Evolutionary conservation across 2,113 vertebrate species (phyloP).

Genomic region (Danionella cerebrum): DNA sequence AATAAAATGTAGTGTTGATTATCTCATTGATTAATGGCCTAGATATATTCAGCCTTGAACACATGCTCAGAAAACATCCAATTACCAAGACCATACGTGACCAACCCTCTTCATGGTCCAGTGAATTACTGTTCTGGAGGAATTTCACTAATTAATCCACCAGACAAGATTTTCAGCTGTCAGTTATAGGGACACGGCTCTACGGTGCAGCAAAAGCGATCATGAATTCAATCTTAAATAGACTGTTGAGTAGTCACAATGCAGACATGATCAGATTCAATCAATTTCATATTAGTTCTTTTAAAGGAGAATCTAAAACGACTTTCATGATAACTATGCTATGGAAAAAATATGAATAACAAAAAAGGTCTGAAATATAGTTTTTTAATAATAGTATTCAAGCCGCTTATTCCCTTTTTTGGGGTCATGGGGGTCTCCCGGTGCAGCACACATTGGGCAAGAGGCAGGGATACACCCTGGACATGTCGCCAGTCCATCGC

Average conservation of each 20-base stretch:
- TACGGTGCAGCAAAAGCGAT: not conserved
- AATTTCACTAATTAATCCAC: slow-evolving; percentile 30
- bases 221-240: slow-evolving; percentile 18
- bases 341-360: no score
- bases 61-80: slow-evolving; percentile 4
- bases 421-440: no score
- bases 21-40: slow-evolving; percentile 28
- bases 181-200: slow-evolving; percentile 1
- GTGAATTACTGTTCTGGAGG: slow-evolving; percentile 23
- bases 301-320: not conserved
- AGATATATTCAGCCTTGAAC: slow-evolving; percentile 10
- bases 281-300: not conserved
- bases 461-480: no score
- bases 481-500: no score
- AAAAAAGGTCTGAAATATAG: no score
- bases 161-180: slow-evolving; percentile 2
- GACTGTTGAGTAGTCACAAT: not conserved
- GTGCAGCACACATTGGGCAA: no score
- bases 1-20: slow-evolving; percentile 21
- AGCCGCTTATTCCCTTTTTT: no score
- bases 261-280: slow-evolving; percentile 13
- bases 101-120: slow-evolving; percentile 15
- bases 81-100: slow-evolving; percentile 28
- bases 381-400: no score
- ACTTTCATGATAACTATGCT: not conserved